phyloP scores from a whole-genome alignment of 1,140 invertebrate genomes.

The Cydia fagiglandana region DNA sequence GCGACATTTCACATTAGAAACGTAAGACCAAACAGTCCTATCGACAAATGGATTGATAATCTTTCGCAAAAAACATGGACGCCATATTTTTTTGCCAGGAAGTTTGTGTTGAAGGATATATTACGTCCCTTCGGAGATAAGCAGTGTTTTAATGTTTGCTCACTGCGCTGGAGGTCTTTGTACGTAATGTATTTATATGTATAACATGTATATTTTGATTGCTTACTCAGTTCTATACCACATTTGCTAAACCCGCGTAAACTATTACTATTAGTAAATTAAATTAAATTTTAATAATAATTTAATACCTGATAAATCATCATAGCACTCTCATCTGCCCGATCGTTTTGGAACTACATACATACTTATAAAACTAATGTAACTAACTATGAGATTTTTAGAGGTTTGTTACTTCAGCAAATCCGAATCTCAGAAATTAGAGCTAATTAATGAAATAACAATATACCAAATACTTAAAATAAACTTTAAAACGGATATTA shows the following conservation, averaged over 20 bases:
- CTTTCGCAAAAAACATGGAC: slow-evolving; percentile 23
- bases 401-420: too few species aligned
- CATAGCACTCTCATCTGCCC: too few species aligned
- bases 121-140: slow-evolving; percentile 13
- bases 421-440: too few species aligned
- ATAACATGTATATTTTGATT: neutral
- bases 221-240: neutral
- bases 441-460: too few species aligned
- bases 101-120: slow-evolving; percentile 20
- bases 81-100: slow-evolving; percentile 25
- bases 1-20: slow-evolving; percentile 10
- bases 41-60: slow-evolving; percentile 23
- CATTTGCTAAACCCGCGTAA: neutral
- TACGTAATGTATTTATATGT: neutral
- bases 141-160: slow-evolving; percentile 16
- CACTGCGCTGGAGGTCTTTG: slow-evolving; percentile 24
- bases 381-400: too few species aligned
- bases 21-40: slow-evolving; percentile 24
- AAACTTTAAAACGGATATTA: neutral
- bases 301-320: too few species aligned
- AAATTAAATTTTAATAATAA: too few species aligned
- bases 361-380: too few species aligned
- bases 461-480: too few species aligned
- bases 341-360: too few species aligned
- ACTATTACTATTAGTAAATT: too few species aligned